These are phyloP conservation scores for Pardosa pseudoannulata DNA, from an alignment of 2,888 invertebrate species.

Conservation along the genomic window DNA sequence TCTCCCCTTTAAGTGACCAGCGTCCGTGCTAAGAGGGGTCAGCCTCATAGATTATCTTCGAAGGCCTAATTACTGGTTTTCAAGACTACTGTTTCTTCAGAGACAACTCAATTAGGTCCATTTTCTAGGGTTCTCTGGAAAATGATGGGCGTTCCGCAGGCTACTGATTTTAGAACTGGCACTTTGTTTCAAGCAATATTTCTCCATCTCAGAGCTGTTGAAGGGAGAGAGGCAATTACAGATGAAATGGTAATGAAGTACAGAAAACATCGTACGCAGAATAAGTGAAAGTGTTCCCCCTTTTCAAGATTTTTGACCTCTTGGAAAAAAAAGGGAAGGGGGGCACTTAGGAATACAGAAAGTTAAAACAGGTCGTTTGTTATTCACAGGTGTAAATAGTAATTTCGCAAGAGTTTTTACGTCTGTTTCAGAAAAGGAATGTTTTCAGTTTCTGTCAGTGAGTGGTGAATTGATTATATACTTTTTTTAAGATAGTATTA, in stretches of 20 bases:
- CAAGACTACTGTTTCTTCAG: constrained; percentile 36
- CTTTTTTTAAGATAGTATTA: too few species aligned
- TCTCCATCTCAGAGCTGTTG: not conserved
- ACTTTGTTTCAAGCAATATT: constrained; percentile 25
- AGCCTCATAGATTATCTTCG: not conserved
- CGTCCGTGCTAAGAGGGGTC: constrained; percentile 23
- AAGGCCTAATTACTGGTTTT: constrained; percentile 45
- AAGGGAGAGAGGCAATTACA: constrained; percentile 26
- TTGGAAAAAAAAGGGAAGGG: not conserved
- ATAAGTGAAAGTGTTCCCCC: constrained; percentile 51
- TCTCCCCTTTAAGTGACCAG: constrained; percentile 24
- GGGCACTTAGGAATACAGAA: constrained; percentile 26
- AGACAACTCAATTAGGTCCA: constrained; percentile 65
- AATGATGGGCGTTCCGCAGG: constrained; percentile 42
- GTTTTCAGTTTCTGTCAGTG: too few species aligned
- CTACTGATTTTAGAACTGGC: constrained; percentile 53
- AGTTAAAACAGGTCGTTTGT: constrained; percentile 15
- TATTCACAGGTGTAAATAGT: not conserved
- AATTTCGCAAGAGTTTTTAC: too few species aligned
- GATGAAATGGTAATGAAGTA: constrained; percentile 43
- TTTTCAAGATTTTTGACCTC: constrained; percentile 4
- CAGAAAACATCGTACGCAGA: not conserved
- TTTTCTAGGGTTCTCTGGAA: constrained; percentile 27
- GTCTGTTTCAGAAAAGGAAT: too few species aligned
- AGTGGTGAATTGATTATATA: too few species aligned